Percentiles rank a stretch among this genome's conserved stretches.
These are phyloP conservation scores for Drosophila gunungcola DNA, from an alignment of 1,140 invertebrate species.

Conservation along the genomic window DNA sequence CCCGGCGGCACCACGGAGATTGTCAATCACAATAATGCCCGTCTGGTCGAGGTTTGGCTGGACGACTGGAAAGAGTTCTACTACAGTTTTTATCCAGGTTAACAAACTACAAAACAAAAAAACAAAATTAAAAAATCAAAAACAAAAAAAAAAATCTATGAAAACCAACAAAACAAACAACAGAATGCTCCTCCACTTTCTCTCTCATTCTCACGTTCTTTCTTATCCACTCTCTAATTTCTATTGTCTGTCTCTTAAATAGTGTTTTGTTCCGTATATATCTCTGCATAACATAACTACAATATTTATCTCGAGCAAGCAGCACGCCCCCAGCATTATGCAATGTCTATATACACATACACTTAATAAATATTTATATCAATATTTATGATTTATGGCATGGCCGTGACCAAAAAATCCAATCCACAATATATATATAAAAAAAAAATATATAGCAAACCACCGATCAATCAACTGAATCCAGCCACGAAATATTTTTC, in stretches of 20 bases:
- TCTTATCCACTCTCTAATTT: slow-evolving; percentile 50
- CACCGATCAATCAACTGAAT: slow-evolving; percentile 51
- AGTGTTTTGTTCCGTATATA: slow-evolving; percentile 68
- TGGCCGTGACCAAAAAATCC: slow-evolving; percentile 62
- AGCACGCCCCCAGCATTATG: slow-evolving; percentile 70
- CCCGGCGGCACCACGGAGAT: slow-evolving; percentile 98
- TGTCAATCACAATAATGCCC: slow-evolving; percentile 99
- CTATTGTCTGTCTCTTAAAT: slow-evolving; percentile 58
- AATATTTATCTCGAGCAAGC: slow-evolving; percentile 55
- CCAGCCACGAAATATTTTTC: slow-evolving; percentile 38
- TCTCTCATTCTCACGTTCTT: slow-evolving; percentile 47
- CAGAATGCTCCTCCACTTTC: slow-evolving; percentile 58
- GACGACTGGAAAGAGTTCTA: slow-evolving; percentile 99
- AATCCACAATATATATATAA: slow-evolving; percentile 18
- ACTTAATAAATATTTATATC: slow-evolving; percentile 38
- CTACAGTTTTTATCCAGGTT: slow-evolving; percentile 98
- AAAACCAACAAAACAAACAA: slow-evolving; percentile 35
- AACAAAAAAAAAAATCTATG: slow-evolving; percentile 20
- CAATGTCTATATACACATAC: slow-evolving; percentile 61
- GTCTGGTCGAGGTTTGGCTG: slow-evolving; percentile 98
- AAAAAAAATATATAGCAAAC: slow-evolving; percentile 21
- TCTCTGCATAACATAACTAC: slow-evolving; percentile 34
- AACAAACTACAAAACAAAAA: slow-evolving; percentile 53
- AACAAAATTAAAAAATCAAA: slow-evolving; percentile 23
- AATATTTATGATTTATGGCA: slow-evolving; percentile 73